Percentiles rank a stretch among this genome's conserved stretches.
Conservation (phyloP, 2,113 vertebrate genomes). For the Rhombomys opimus region DNA sequence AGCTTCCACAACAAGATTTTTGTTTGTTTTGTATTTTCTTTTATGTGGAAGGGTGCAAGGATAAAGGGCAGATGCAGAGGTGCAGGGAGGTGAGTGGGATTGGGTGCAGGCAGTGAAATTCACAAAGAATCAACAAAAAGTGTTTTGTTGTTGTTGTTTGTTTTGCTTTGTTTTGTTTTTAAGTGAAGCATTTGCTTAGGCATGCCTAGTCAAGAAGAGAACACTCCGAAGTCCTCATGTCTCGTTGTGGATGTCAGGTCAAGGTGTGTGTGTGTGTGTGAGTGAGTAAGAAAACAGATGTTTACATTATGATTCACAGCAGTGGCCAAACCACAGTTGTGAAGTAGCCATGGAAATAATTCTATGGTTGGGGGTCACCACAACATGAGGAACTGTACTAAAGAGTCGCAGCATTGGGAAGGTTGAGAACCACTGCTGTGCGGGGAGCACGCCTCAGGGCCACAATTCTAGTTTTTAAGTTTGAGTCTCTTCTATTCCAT, state of each 20-base stretch:
- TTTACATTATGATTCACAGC: background rate
- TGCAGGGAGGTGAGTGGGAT: background rate
- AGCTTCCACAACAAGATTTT: background rate
- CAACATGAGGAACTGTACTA: background rate
- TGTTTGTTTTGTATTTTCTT: background rate
- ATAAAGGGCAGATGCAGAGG: background rate
- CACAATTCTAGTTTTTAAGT: background rate
- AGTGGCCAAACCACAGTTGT: background rate
- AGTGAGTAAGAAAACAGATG: background rate
- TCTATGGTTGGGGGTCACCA: background rate
- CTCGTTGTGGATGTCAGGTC: background rate
- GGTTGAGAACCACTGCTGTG: background rate
- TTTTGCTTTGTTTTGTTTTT: too few relatives aligned
- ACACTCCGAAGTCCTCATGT: background rate
- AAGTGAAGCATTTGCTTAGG: background rate
- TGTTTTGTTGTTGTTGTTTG: too few relatives aligned
- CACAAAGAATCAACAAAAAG: background rate
- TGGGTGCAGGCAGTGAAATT: background rate
- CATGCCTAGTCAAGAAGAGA: background rate
- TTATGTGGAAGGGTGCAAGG: background rate
- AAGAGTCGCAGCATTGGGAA: background rate
- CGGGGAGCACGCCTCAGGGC: background rate
- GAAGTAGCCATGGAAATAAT: background rate
- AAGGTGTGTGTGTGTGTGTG: background rate
- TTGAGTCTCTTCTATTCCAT: background rate